phyloP scores from a whole-genome alignment of 1,140 invertebrate genomes.

The Campoletis sonorensis region DNA sequence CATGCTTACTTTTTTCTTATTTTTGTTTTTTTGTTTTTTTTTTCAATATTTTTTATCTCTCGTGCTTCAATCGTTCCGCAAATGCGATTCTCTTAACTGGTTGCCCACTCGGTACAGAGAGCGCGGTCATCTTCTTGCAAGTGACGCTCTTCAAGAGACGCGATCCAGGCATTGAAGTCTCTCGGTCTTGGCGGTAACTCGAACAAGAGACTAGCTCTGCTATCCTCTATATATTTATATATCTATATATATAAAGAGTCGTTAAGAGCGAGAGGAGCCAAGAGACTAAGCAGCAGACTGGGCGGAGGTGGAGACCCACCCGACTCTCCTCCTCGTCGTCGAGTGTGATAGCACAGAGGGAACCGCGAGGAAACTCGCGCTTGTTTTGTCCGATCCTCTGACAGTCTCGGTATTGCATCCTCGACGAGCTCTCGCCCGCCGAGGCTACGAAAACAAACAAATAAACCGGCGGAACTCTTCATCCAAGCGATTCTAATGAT shows the following conservation, averaged over 20 bases:
- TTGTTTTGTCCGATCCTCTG: slow-evolving; percentile 52
- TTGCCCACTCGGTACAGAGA: background rate
- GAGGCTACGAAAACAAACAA: background rate
- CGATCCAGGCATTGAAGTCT: background rate
- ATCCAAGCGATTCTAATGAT: background rate
- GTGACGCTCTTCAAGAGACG: background rate
- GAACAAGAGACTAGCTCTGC: no score
- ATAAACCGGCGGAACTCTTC: background rate
- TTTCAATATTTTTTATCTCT: background rate
- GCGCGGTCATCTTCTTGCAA: slow-evolving; percentile 16
- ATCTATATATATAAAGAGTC: background rate
- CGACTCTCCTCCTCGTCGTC: slow-evolving; percentile 38
- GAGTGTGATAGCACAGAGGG: slow-evolving; percentile 48
- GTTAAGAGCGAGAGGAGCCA: slow-evolving; percentile 19
- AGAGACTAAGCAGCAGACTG: slow-evolving; percentile 28
- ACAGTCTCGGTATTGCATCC: slow-evolving; percentile 58
- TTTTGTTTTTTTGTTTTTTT: no score
- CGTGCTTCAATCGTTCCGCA: slow-evolving; percentile 1
- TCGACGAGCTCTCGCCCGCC: slow-evolving; percentile 51
- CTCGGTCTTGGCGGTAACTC: background rate
- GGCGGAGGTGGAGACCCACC: slow-evolving; percentile 52
- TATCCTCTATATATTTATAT: background rate
- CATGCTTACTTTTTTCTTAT: background rate
- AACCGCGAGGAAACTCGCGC: slow-evolving; percentile 53
- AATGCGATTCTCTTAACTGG: background rate